Conservation (phyloP, 2,113 vertebrate genomes). For the Podilymbus podiceps region DNA sequence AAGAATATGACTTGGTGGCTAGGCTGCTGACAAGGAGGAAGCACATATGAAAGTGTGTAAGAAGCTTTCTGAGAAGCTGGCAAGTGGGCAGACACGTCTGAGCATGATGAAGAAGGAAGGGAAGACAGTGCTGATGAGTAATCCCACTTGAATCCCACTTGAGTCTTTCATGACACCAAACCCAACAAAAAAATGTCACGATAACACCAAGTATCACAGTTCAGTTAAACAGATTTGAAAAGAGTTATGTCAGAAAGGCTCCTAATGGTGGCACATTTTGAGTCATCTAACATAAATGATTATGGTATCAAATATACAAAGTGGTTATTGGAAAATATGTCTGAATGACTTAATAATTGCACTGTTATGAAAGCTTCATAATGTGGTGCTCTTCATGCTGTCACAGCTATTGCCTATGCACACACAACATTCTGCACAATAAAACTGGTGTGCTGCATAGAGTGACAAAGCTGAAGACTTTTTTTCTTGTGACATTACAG, state of each 20-base stretch:
- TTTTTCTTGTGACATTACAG: not conserved
- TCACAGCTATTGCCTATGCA: not conserved
- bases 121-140: not conserved
- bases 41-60: not conserved
- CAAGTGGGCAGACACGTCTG: not conserved
- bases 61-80: not conserved
- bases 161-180: not conserved
- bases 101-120: not conserved
- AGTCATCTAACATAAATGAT: not conserved
- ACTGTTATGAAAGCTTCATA: not conserved
- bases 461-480: not conserved
- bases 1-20: not conserved
- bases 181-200: not conserved
- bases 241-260: not conserved
- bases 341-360: not conserved
- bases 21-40: not conserved
- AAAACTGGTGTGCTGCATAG: not conserved
- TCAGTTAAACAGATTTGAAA: not conserved
- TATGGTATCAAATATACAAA: not conserved
- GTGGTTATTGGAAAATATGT: not conserved
- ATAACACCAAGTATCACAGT: not conserved
- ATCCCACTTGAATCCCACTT: not conserved
- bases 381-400: not conserved
- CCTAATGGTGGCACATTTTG: not conserved
- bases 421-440: not conserved